Conservation (phyloP, 2,797 vertebrate species). For the Poliocrania exsul region DNA sequence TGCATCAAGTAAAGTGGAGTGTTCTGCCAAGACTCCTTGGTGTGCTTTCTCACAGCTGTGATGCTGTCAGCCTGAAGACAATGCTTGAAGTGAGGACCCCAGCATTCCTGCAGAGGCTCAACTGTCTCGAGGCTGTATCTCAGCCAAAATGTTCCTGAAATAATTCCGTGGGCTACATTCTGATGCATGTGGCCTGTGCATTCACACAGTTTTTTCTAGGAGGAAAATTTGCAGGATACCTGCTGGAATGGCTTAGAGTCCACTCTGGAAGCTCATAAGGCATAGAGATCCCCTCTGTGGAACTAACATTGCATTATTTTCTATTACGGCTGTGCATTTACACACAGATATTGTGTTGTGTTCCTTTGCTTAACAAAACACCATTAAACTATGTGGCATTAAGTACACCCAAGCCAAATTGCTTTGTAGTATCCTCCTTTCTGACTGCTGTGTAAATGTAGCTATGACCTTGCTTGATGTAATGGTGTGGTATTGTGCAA, state of each 20-base stretch:
- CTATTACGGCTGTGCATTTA: neutral
- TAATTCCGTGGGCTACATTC: neutral
- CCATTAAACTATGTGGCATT: neutral
- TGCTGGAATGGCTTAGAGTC: neutral
- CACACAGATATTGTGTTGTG: neutral
- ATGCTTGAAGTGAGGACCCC: constrained; percentile 22
- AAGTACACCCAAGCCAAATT: neutral
- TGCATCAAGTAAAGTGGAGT: neutral
- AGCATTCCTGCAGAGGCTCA: neutral
- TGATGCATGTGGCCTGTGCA: neutral
- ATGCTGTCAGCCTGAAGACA: neutral
- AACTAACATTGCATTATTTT: neutral
- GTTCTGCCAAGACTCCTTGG: neutral
- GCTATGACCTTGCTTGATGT: neutral
- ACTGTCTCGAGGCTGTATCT: constrained; percentile 2
- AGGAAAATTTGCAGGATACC: neutral
- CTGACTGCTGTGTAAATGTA: neutral
- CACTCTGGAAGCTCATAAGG: neutral
- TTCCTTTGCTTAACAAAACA: neutral
- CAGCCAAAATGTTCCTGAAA: constrained; percentile 1
- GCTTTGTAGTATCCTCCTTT: neutral
- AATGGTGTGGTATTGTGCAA: neutral
- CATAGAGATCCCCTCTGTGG: neutral
- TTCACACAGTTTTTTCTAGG: neutral
- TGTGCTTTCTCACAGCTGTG: constrained; percentile 43